Conservation (phyloP, 1,140 invertebrate genomes). For the Philotrypesis tridentata region DNA sequence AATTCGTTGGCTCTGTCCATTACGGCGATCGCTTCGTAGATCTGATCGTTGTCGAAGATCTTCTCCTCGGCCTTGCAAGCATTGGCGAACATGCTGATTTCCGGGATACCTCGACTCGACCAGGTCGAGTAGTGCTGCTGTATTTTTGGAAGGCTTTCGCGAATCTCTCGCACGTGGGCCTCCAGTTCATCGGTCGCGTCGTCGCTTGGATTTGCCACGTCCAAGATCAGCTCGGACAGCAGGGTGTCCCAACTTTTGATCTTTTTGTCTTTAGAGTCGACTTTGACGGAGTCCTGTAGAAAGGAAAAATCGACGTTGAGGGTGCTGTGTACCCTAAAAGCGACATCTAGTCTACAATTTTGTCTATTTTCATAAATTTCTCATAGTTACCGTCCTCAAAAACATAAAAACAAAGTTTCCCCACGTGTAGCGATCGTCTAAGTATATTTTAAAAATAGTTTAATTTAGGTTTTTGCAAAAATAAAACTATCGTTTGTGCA, state of each 20-base stretch:
- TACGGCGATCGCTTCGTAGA: constrained; percentile 45
- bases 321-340: too few relatives aligned
- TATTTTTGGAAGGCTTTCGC: neutral
- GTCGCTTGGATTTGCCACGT: neutral
- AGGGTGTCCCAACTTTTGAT: constrained; percentile 33
- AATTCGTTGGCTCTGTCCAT: constrained; percentile 48
- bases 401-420: too few relatives aligned
- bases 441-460: too few relatives aligned
- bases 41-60: constrained; percentile 8
- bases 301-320: neutral
- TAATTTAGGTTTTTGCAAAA: too few relatives aligned
- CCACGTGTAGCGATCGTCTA: too few relatives aligned
- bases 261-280: constrained; percentile 14
- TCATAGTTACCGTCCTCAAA: too few relatives aligned
- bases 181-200: neutral
- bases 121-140: constrained; percentile 7
- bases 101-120: neutral
- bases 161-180: neutral
- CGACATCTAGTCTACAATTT: too few relatives aligned
- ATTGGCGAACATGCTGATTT: constrained; percentile 26
- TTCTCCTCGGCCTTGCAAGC: constrained; percentile 34
- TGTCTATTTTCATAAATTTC: too few relatives aligned
- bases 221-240: constrained; percentile 21
- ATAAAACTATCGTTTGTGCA: too few relatives aligned
- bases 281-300: constrained; percentile 10